Base-by-base conservation (phyloP, 2,888 invertebrate genomes). In the Trichacis sp. region DNA sequence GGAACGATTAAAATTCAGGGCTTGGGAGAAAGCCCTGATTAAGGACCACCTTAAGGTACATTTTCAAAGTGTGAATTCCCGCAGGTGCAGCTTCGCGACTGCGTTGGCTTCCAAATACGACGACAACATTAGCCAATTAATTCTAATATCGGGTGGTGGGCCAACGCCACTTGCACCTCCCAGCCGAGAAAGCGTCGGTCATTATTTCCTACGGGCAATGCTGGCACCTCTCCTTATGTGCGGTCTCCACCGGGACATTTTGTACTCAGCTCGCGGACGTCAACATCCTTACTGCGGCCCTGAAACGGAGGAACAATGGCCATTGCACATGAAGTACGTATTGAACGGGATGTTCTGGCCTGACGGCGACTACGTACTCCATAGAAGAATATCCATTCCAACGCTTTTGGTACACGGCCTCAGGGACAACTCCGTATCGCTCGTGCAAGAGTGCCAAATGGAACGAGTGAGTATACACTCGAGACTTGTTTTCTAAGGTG, bases 381-480 rank as follows among this genome's bases (percentile, higher is more conserved):
- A 91, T 79, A 85, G 89, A 70, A 86, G 89, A 79, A 88, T 91
- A 55, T 84, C 86, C 47, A 87, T 88, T 50, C 90, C 90, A 2
- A 89, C 90, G 2, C 85, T 92, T 40, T 84, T 91, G 24, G 87
- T 91, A 36, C 89, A 91, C 77, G 92, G 92, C 8, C 83, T 89
- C 70, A 86, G 88, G 75, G 92, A 92, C 81, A 87, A 87, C 66
- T 85, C 88, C 61, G 88, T 91, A 19, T 88, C 89, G n/a, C 84
- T 91, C 63, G 88, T 90, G 14, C 91, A 91, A 74, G 89, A 90
- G 82, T 88, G 89, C 75, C 90, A 90, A 80, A 91, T 91, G 91
- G 88, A 90, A 79, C 85, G 89, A 82, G 90, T 90, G 77, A 81
- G 85, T 75, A n/a, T n/a, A n/a, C n/a, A n/a, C n/a, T n/a, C n/a